Evolutionary conservation across 2,888 invertebrate species (phyloP), one percentile per base, ranked within the genome.

Genomic region (Halictus quadricinctus): DNA sequence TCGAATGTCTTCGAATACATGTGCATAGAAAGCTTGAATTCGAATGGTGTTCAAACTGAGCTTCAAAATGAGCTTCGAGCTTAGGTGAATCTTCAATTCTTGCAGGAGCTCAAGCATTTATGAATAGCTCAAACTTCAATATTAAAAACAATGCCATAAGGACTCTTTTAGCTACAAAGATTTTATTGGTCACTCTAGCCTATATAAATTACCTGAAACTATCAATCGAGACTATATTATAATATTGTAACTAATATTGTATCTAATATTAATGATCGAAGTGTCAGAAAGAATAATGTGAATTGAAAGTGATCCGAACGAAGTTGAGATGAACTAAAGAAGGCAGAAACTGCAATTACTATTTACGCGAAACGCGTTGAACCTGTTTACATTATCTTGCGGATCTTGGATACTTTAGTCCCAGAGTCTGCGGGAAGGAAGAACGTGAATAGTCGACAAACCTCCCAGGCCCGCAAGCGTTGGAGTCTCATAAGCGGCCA

Each of bases 331-430:
- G 8, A n/a, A 58, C n/a, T 58, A n/a, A 10, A 12, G n/a, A n/a
- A 10, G 10, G 3, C n/a, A n/a, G n/a, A n/a, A 36, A 36, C 8
- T 64, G 15, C 18, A 36, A 29, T 64, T 8, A 18, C 36, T 64
- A 15, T 64, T 64, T 64, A 64, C 64, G 29, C 8, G 15, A 36
- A 29, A 18, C 18, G 18, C 7, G 64, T 64, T 36, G 18, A 3
- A 6, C 15, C 64, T 64, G 64, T 64, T 64, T 64, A 64, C 18
- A 64, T 64, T 64, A 29, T 64, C 29, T 64, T 64, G 64, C 29
- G 64, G 29, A 64, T 64, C 29, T 64, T 64, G 29, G 29, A 64
- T 64, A 64, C 8, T 64, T 64, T 64, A 36, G 64, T 64, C 64
- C 29, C 15, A 36, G 29, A n/a, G 64, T 18, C 29, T 64, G 64